Evolutionary conservation across 2,113 vertebrate genomes (phyloP).

Genomic region (Plestiodon gilberti): DNA sequence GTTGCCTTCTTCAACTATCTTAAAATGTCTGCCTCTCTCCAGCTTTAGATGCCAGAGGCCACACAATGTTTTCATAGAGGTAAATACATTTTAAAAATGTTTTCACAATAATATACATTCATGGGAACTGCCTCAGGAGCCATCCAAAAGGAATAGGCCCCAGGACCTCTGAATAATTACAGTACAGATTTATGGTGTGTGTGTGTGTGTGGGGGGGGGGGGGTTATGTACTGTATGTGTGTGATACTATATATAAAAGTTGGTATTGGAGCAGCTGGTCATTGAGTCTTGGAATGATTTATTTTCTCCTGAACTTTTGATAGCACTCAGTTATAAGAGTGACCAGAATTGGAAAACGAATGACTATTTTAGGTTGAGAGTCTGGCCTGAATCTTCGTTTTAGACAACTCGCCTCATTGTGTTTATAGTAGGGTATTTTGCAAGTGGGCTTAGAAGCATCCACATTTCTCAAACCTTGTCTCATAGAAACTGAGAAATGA

Average conservation of each 20-base stretch:
- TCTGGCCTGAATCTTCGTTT: background rate
- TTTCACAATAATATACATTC: background rate
- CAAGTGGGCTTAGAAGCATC: constrained; percentile 28
- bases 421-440: constrained; percentile 32
- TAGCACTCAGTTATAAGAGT: background rate
- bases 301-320: background rate
- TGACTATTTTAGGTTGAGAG: background rate
- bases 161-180: background rate
- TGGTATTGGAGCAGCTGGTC: background rate
- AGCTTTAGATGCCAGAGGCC: background rate
- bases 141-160: background rate
- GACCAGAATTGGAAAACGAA: constrained; percentile 9
- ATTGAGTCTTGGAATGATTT: accelerated
- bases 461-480: constrained; percentile 60
- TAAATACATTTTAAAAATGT: background rate
- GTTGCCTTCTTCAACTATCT: background rate
- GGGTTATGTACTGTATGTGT: too few species aligned
- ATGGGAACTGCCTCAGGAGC: background rate
- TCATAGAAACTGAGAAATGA: constrained; percentile 77
- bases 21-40: background rate
- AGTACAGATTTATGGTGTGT: background rate
- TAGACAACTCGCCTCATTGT: constrained; percentile 13
- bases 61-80: background rate
- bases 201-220: too few species aligned
- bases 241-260: background rate